These are phyloP conservation scores for Ametastegia equiseti DNA, from an alignment of 2,888 invertebrate genomes.

Conservation along the genomic window DNA sequence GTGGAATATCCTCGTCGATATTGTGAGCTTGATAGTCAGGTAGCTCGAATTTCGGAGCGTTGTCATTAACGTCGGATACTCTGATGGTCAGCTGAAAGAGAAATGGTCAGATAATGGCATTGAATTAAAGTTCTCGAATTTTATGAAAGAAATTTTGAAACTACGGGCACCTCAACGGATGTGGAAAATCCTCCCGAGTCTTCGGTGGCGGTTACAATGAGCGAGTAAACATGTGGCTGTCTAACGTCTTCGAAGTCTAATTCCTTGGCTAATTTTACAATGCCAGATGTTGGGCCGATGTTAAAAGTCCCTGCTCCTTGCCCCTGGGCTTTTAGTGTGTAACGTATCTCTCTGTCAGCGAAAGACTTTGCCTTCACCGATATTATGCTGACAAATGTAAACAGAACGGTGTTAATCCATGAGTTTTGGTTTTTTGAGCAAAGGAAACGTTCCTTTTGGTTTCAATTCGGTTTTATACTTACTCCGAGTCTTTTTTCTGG, in stretches of 20 bases:
- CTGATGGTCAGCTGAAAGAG: constrained; percentile 89
- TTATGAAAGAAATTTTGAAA: constrained; percentile 58
- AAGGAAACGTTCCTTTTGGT: not conserved
- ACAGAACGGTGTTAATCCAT: not conserved
- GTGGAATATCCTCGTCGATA: constrained; percentile 95
- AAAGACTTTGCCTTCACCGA: constrained; percentile 98
- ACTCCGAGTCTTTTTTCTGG: constrained; percentile 98
- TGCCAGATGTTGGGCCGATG: constrained; percentile 95
- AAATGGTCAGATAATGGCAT: constrained; percentile 6
- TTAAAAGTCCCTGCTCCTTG: constrained; percentile 96
- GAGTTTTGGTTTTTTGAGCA: not conserved
- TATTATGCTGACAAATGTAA: constrained; percentile 85
- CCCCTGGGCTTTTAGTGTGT: constrained; percentile 95
- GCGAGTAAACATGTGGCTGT: constrained; percentile 95
- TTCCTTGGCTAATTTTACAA: constrained; percentile 96
- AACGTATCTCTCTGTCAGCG: constrained; percentile 97
- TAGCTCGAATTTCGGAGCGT: constrained; percentile 96
- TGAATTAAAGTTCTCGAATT: not conserved
- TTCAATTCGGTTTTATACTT: constrained; percentile 75
- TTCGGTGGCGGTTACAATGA: constrained; percentile 96
- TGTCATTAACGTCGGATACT: constrained; percentile 98
- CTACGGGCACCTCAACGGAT: constrained; percentile 96
- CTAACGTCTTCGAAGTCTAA: constrained; percentile 97
- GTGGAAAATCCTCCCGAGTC: constrained; percentile 98
- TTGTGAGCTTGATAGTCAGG: constrained; percentile 98